phyloP scores from a whole-genome alignment of 2,888 invertebrate genomes.

The Iselma pallidipennis region DNA sequence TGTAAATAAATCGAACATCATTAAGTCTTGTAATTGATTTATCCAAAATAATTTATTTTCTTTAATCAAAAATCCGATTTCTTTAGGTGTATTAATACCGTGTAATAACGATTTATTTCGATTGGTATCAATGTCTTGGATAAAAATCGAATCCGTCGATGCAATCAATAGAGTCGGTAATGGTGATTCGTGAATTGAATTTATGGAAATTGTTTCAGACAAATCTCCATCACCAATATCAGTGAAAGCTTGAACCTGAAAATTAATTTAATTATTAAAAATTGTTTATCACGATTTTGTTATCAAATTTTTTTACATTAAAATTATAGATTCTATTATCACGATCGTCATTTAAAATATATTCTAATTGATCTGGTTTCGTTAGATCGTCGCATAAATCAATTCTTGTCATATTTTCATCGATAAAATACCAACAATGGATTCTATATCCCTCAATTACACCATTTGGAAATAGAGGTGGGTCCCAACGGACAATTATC shows the following conservation, averaged over 20 bases:
- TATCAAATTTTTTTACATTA: conserved; percentile 60
- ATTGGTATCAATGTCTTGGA: conserved; percentile 76
- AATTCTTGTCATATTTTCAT: conserved; percentile 52
- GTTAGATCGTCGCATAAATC: conserved; percentile 61
- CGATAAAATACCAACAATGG: conserved; percentile 65
- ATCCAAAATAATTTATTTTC: conserved; percentile 83
- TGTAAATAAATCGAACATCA: conserved; percentile 64
- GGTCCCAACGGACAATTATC: conserved; percentile 78
- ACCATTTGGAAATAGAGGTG: conserved; percentile 75
- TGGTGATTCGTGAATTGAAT: conserved; percentile 74
- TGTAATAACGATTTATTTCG: conserved; percentile 61
- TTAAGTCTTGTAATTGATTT: conserved; percentile 73
- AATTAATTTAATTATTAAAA: conserved; percentile 29
- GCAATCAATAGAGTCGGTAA: conserved; percentile 79
- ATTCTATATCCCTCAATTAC: conserved; percentile 73
- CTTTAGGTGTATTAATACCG: conserved; percentile 70
- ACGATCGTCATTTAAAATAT: neutral
- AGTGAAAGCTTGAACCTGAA: conserved; percentile 79
- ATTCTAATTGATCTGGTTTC: conserved; percentile 56
- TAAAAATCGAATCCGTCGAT: conserved; percentile 71
- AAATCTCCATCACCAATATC: conserved; percentile 75
- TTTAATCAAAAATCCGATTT: conserved; percentile 68
- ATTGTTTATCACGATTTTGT: too few relatives aligned
- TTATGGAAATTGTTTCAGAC: conserved; percentile 66
- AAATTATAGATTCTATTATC: conserved; percentile 70